Evolutionary conservation across 2,888 invertebrate species (phyloP), one percentile per base, ranked within the genome.

Genomic region (Ennomos quercinarius): DNA sequence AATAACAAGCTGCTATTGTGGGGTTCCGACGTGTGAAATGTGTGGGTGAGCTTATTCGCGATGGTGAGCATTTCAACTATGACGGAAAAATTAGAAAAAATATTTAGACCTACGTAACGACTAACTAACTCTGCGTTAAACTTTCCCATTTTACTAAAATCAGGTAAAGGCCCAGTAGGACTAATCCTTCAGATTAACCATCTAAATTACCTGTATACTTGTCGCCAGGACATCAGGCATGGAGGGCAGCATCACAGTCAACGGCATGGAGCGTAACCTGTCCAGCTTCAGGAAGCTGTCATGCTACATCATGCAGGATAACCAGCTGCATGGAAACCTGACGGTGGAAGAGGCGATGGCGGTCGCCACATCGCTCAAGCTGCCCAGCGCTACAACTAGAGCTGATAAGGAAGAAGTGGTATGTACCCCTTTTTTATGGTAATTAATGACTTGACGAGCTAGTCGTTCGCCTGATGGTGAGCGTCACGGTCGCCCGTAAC

Each of bases 281-380:
- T 97, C 97, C 70, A 94, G 95, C 73, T 99, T 99, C 93, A 95
- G 98, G 61, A 98, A 98, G 90, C 93, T 98, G 70, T 98, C 98
- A 0, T 98, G 98, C 77, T 99, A 99, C 90, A 99, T 99, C 84
- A 98, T 98, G 98, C 99, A 99, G 86, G 97, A 98, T 81, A 98
- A 98, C 88, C 97, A 97, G 85, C 93, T 99, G 44, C 96, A 98
- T 77, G 96, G 96, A 0, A 98, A 99, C 91, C 93, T 99, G 68
- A 97, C 98, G 0, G 98, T 99, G 3, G 96, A 96, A 77, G 99
- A 99, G 88, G 97, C 98, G 36, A 98, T 99, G 98, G 95, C 95
- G 71, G 98, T 98, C 38, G 98, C 98, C 8, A 96, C 98, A 1
- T 96, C 96, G 71, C 93, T 99, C 44, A 99, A 99, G 84, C 94